Conservation (phyloP, 2,797 vertebrate species). For the Protonibea diacanthus region DNA sequence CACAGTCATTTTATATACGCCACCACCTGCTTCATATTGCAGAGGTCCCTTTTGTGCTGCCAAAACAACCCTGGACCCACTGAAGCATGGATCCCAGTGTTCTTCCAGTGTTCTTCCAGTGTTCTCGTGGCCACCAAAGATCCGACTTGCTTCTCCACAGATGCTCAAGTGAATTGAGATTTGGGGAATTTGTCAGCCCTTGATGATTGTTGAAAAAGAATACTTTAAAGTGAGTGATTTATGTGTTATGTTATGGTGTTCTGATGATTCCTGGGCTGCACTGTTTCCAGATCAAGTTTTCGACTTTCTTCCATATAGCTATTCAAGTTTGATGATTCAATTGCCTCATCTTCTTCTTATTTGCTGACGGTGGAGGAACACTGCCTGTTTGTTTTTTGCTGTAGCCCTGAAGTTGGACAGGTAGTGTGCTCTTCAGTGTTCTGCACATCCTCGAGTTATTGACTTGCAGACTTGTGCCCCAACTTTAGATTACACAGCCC, state of each 20-base stretch:
- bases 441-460: neutral
- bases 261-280: neutral
- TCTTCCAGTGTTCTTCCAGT: too few relatives aligned
- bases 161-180: too few relatives aligned
- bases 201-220: neutral
- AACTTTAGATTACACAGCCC: neutral
- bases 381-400: neutral
- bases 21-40: too few relatives aligned
- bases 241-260: neutral
- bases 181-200: too few relatives aligned
- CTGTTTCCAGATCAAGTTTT: neutral
- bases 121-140: too few relatives aligned
- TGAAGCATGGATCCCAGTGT: too few relatives aligned
- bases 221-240: neutral
- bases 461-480: neutral
- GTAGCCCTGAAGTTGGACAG: neutral
- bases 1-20: neutral
- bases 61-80: too few relatives aligned
- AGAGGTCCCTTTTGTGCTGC: too few relatives aligned
- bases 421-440: neutral
- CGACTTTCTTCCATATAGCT: neutral
- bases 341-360: neutral
- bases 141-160: too few relatives aligned
- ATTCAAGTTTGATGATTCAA: neutral
- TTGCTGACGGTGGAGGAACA: neutral